phyloP scores from a whole-genome alignment of 2,113 vertebrate species.

The Typhlomys cinereus region DNA sequence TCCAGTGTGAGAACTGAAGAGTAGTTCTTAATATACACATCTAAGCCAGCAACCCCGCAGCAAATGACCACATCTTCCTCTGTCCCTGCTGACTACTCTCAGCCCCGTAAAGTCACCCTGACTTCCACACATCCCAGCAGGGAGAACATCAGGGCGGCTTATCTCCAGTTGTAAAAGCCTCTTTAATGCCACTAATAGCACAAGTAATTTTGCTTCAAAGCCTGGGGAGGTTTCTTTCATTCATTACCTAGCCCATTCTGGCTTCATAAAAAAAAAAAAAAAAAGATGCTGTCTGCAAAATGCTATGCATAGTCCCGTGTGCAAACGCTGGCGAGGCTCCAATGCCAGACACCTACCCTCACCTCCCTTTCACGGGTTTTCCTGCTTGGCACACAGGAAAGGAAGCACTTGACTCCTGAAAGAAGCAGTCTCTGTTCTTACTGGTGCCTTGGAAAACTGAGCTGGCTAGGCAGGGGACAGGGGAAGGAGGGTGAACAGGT shows the following conservation, averaged over 20 bases:
- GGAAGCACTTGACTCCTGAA: neutral
- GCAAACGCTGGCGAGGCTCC: constrained; percentile 45
- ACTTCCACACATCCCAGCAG: neutral
- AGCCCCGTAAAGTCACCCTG: neutral
- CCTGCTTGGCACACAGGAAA: constrained; percentile 49
- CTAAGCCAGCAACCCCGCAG: neutral
- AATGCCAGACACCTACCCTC: neutral
- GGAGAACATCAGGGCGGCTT: constrained; percentile 54
- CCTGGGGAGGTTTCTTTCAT: constrained; percentile 79
- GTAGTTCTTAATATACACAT: neutral
- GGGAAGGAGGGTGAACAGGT: accelerated
- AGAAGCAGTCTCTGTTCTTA: constrained; percentile 61
- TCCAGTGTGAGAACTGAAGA: constrained; percentile 26
- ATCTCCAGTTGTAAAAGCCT: constrained; percentile 68
- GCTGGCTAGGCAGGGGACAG: neutral
- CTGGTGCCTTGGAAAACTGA: constrained; percentile 32
- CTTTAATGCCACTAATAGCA: constrained; percentile 73
- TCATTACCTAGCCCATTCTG: constrained; percentile 79
- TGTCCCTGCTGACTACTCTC: neutral
- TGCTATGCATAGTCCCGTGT: neutral
- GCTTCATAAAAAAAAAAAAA: constrained; percentile 74
- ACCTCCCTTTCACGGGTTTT: constrained; percentile 1
- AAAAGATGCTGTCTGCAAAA: constrained; percentile 62
- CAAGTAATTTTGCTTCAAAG: constrained; percentile 77
- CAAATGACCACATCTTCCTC: neutral